These are phyloP conservation scores for Euclidia mi DNA, from an alignment of 2,888 invertebrate species.

Conservation along the genomic window DNA sequence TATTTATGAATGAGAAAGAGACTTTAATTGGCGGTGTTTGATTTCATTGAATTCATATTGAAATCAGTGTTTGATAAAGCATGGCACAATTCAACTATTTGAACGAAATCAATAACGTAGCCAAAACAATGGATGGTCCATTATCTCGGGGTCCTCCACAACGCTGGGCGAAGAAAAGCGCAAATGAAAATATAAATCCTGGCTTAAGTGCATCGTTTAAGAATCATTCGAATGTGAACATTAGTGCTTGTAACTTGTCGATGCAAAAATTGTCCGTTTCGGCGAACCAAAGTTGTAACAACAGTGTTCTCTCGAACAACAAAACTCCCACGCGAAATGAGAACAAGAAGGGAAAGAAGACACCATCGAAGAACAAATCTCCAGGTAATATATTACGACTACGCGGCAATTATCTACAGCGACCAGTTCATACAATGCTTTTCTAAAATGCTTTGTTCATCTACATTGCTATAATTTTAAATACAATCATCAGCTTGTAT, in stretches of 20 bases:
- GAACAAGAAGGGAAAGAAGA: conserved; percentile 91
- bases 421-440: no score
- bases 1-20: conserved; percentile 36
- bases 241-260: conserved; percentile 91
- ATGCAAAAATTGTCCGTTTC: conserved; percentile 91
- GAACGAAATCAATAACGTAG: conserved; percentile 94
- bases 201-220: conserved; percentile 79
- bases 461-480: not conserved
- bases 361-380: conserved; percentile 91
- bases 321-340: conserved; percentile 90
- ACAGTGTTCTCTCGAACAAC: conserved; percentile 85
- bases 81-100: conserved; percentile 96
- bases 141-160: conserved; percentile 94
- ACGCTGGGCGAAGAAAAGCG: conserved; percentile 94
- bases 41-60: conserved; percentile 24
- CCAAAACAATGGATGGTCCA: conserved; percentile 93
- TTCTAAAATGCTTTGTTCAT: no score
- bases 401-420: no score
- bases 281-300: conserved; percentile 89
- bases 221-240: conserved; percentile 87
- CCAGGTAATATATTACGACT: no score
- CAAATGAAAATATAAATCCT: conserved; percentile 90
- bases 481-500: no score
- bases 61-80: conserved; percentile 38
- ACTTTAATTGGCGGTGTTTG: conserved; percentile 28